A percentile compares a stretch with the other conserved stretches of the same genome.
These are phyloP conservation scores for Nicator chloris DNA, from an alignment of 2,113 vertebrate genomes.

Conservation along the genomic window DNA sequence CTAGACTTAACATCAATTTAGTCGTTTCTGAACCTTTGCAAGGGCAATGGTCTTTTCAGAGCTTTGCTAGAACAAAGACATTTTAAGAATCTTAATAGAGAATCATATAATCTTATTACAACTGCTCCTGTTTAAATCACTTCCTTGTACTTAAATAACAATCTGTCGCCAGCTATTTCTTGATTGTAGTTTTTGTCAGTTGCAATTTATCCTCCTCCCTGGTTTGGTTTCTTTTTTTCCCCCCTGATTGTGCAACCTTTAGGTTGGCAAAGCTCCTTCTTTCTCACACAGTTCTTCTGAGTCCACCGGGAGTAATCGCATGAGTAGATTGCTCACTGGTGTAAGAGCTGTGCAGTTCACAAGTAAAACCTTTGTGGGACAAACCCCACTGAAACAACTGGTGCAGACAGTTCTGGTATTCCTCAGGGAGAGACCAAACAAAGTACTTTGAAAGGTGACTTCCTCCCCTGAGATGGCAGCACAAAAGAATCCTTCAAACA, in stretches of 20 bases:
- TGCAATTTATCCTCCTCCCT: neutral
- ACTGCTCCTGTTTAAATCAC: slow-evolving; percentile 51
- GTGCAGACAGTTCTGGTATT: neutral
- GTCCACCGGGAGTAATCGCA: neutral
- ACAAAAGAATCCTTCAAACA: neutral
- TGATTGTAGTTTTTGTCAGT: slow-evolving; percentile 39
- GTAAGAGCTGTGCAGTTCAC: neutral
- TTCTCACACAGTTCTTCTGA: neutral
- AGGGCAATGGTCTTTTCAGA: slow-evolving; percentile 2
- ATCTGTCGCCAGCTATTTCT: slow-evolving; percentile 35
- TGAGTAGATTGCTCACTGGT: neutral
- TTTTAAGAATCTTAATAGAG: slow-evolving; percentile 54
- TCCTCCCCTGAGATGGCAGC: neutral
- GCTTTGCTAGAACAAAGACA: slow-evolving; percentile 46
- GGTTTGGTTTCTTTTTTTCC: neutral
- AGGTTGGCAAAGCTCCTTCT: neutral
- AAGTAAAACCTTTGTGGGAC: neutral
- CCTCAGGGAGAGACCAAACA: neutral
- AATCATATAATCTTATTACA: slow-evolving; percentile 57
- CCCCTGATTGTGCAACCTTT: slow-evolving; percentile 14
- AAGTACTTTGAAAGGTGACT: neutral
- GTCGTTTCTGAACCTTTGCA: slow-evolving; percentile 17
- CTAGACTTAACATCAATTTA: neutral
- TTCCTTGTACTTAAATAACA: slow-evolving; percentile 56
- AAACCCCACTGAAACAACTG: neutral